Percentiles rank a stretch among this genome's conserved stretches.
phyloP scores from a whole-genome alignment of 2,797 vertebrate species.

The Buceros bicornis region DNA sequence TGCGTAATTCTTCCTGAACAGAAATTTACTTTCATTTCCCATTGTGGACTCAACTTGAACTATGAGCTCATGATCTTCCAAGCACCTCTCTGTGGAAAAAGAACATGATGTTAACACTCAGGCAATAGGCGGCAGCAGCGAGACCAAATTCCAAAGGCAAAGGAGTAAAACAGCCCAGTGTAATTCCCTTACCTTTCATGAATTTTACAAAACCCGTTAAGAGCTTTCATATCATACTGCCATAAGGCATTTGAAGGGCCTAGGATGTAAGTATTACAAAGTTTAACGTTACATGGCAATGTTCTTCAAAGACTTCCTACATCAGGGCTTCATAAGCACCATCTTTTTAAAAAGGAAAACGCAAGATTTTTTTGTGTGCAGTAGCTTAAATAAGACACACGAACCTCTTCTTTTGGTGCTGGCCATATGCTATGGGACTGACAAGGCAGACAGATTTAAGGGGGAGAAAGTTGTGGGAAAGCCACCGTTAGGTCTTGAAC shows the following conservation, averaged over 20 bases:
- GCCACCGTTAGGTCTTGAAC: not conserved
- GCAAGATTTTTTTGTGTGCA: not conserved
- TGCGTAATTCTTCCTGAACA: conserved; percentile 99
- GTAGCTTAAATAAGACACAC: not conserved
- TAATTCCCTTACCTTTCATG: not conserved
- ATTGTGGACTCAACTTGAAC: conserved; percentile 92
- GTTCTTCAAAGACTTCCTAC: not conserved
- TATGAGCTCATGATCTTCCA: conserved; percentile 96
- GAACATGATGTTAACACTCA: not conserved
- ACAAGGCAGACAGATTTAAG: not conserved
- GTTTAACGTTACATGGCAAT: not conserved
- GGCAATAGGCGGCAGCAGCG: not conserved
- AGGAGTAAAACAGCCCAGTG: not conserved
- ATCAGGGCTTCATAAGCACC: not conserved
- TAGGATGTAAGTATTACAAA: not conserved
- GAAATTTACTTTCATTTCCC: conserved; percentile 93
- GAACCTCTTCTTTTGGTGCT: not conserved
- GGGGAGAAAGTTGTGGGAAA: not conserved
- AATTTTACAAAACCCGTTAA: not conserved
- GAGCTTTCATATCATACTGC: not conserved
- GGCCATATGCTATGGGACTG: not conserved
- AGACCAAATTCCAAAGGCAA: not conserved
- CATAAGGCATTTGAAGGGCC: not conserved
- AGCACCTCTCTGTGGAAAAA: conserved; percentile 87
- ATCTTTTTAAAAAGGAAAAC: not conserved